Percentiles rank a stretch among this genome's conserved stretches.
phyloP scores from a whole-genome alignment of 2,797 vertebrate genomes.

The Odontamblyopus rebecca region DNA sequence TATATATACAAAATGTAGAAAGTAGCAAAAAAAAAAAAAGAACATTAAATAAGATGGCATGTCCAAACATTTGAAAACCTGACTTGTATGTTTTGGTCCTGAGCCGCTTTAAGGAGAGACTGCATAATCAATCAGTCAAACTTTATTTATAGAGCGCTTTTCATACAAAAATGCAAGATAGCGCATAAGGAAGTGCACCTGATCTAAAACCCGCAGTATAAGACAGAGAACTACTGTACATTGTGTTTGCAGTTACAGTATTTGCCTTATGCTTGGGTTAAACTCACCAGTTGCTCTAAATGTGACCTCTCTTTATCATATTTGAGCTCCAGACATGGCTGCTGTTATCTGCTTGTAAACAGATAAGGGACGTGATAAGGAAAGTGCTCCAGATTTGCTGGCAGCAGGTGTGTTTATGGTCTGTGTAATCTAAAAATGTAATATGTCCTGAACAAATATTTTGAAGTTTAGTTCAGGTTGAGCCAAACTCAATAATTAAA shows the following conservation, averaged over 20 bases:
- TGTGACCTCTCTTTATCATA: background rate
- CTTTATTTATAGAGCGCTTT: too few species aligned
- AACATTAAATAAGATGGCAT: too few species aligned
- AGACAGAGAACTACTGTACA: too few species aligned
- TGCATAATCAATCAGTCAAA: too few species aligned
- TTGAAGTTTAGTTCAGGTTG: background rate
- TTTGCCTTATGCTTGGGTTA: background rate
- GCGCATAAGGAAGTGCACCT: too few species aligned
- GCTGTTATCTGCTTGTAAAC: slow-evolving; percentile 32
- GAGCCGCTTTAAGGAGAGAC: too few species aligned
- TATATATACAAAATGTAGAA: too few species aligned
- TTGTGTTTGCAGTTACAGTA: background rate
- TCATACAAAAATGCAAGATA: too few species aligned
- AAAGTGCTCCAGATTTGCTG: slow-evolving; percentile 8
- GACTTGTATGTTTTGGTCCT: too few species aligned
- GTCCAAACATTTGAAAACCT: too few species aligned
- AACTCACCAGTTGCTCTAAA: background rate
- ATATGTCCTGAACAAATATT: background rate
- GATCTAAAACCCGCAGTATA: too few species aligned
- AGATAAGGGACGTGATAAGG: slow-evolving; percentile 34
- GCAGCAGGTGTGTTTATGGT: slow-evolving; percentile 20
- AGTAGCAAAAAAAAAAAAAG: too few species aligned
- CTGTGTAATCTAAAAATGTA: background rate
- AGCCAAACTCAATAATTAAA: background rate
- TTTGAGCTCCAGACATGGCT: slow-evolving; percentile 1